These are phyloP conservation scores for Hippocampus guttulatus DNA, from an alignment of 2,113 vertebrate genomes.

Conservation along the genomic window DNA sequence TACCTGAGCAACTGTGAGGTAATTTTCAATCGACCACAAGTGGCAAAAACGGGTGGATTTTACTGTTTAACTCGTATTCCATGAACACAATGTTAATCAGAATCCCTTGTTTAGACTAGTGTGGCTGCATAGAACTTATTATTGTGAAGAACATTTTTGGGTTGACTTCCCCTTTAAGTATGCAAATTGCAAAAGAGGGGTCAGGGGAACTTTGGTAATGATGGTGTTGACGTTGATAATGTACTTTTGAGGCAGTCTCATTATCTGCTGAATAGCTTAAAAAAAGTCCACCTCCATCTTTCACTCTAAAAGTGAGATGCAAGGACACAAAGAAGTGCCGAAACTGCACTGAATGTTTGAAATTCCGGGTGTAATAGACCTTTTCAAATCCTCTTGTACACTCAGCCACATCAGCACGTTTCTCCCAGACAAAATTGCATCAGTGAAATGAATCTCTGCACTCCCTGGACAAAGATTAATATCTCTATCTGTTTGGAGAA, in stretches of 20 bases:
- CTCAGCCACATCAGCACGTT: background rate
- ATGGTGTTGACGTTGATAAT: background rate
- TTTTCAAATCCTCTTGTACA: background rate
- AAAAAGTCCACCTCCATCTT: background rate
- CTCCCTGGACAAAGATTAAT: slow-evolving; percentile 49
- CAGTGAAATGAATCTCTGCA: slow-evolving; percentile 26
- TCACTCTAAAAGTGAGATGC: background rate
- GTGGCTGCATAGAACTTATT: too few relatives aligned
- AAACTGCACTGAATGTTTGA: background rate
- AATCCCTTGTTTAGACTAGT: too few relatives aligned
- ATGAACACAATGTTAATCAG: too few relatives aligned
- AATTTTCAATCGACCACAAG: too few relatives aligned
- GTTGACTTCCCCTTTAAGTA: background rate
- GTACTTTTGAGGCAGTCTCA: background rate
- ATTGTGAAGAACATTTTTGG: too few relatives aligned
- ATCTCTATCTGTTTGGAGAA: slow-evolving; percentile 13
- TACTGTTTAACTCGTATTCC: too few relatives aligned
- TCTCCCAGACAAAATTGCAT: slow-evolving; percentile 12
- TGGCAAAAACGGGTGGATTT: too few relatives aligned
- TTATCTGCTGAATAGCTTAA: background rate
- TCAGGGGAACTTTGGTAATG: background rate
- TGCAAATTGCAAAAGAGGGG: background rate
- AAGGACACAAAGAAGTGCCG: background rate
- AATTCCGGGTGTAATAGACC: background rate
- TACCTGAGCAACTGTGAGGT: too few relatives aligned